Percentiles rank a stretch among this genome's conserved stretches.
These are phyloP conservation scores for Erebia epiphron DNA, from an alignment of 2,888 invertebrate species.

Conservation along the genomic window DNA sequence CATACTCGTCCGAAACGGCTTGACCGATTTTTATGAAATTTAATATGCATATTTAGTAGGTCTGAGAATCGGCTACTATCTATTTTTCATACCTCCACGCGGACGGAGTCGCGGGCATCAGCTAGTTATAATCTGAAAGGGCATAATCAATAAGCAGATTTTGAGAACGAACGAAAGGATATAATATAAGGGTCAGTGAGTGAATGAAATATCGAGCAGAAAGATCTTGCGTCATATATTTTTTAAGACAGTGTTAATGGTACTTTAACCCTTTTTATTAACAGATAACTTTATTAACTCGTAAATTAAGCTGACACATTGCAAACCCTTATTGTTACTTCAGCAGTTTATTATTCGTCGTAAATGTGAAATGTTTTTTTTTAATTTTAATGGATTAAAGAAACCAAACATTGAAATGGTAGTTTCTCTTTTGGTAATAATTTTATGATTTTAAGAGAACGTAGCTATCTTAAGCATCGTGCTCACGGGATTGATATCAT, in stretches of 20 bases:
- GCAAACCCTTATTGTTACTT: conserved; percentile 45
- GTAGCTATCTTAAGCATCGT: too few relatives aligned
- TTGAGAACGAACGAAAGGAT: background rate
- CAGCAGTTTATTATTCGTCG: conserved; percentile 38
- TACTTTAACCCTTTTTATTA: conserved; percentile 53
- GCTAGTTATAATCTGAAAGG: too few relatives aligned
- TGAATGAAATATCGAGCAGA: conserved; percentile 7
- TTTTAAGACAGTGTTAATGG: conserved; percentile 47
- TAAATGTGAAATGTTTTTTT: conserved; percentile 34
- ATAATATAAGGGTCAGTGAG: conserved; percentile 5
- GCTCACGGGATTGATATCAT: too few relatives aligned
- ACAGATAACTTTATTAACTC: conserved; percentile 52
- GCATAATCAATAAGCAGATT: too few relatives aligned
- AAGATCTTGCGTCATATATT: conserved; percentile 22
- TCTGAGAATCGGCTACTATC: too few relatives aligned
- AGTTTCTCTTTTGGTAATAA: background rate
- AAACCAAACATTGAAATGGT: background rate
- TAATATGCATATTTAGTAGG: too few relatives aligned
- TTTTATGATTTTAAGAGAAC: too few relatives aligned
- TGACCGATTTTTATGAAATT: too few relatives aligned
- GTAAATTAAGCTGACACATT: conserved; percentile 52
- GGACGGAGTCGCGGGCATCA: too few relatives aligned
- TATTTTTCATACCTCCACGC: too few relatives aligned
- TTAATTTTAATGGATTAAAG: conserved; percentile 5
- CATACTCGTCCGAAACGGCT: too few relatives aligned